Evolutionary conservation across 2,888 invertebrate genomes (phyloP).

Genomic region (Drosophila fulvimacula): DNA sequence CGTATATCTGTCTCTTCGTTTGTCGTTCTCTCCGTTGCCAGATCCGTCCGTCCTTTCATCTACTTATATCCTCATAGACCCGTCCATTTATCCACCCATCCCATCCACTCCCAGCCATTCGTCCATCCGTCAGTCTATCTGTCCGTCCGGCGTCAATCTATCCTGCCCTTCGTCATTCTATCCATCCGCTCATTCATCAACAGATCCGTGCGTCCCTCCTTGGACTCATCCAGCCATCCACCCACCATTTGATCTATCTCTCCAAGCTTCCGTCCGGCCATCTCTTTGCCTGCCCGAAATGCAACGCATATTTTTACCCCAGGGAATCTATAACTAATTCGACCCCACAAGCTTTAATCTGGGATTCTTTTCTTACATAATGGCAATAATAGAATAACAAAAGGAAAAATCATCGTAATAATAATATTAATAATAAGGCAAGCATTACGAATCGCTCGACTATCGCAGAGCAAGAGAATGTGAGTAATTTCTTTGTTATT

Average conservation of each 20-base stretch:
- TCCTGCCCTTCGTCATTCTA: no score
- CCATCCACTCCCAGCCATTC: not conserved
- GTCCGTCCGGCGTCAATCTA: not conserved
- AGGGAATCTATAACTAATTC: no score
- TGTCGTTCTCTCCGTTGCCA: no score
- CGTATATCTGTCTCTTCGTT: no score
- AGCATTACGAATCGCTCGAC: constrained; percentile 7
- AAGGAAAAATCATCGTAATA: not conserved
- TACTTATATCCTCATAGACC: no score
- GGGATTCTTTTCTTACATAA: not conserved
- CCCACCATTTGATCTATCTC: no score
- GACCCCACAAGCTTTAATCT: no score
- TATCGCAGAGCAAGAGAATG: constrained; percentile 31
- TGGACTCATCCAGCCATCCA: not conserved
- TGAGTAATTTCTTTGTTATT: constrained; percentile 47
- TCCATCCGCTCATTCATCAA: not conserved
- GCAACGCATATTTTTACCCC: no score
- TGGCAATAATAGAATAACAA: not conserved
- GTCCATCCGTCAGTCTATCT: not conserved
- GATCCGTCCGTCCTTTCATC: no score
- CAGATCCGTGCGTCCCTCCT: no score
- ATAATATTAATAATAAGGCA: not conserved
- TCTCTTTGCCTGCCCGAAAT: not conserved
- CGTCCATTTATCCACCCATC: no score
- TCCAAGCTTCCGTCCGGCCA: not conserved